Evolutionary conservation across 2,113 vertebrate species (phyloP).

Genomic region (Mastomys coucha): DNA sequence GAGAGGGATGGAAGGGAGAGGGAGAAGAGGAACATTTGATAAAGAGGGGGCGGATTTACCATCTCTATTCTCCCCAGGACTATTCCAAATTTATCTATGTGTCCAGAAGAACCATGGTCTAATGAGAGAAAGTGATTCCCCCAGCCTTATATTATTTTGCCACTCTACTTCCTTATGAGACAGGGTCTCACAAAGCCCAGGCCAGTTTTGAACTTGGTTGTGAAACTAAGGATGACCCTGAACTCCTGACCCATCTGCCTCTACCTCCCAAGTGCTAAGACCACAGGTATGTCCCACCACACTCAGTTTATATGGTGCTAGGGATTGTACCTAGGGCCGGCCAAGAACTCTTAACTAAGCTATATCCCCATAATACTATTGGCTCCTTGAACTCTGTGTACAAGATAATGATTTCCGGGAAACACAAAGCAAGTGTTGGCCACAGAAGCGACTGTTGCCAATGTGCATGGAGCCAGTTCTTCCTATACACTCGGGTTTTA

Average conservation of each 20-base stretch:
- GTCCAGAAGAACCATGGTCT: neutral
- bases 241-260: neutral
- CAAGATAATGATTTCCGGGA: neutral
- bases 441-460: neutral
- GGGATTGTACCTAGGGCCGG: neutral
- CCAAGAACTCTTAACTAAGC: neutral
- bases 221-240: neutral
- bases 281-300: neutral
- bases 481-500: neutral
- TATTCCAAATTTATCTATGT: too few species aligned
- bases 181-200: neutral
- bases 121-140: neutral
- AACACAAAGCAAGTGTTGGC: neutral
- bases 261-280: neutral
- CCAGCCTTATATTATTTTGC: neutral
- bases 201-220: neutral
- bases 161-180: neutral
- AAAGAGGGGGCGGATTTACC: neutral
- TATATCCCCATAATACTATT: neutral
- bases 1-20: neutral
- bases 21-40: neutral
- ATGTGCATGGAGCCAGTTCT: rapidly evolving
- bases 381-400: neutral
- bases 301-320: neutral
- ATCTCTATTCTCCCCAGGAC: neutral